Evolutionary conservation across 2,888 invertebrate species (phyloP), one percentile per base, ranked within the genome.

Genomic region (Zhuqinia jingwanae): DNA sequence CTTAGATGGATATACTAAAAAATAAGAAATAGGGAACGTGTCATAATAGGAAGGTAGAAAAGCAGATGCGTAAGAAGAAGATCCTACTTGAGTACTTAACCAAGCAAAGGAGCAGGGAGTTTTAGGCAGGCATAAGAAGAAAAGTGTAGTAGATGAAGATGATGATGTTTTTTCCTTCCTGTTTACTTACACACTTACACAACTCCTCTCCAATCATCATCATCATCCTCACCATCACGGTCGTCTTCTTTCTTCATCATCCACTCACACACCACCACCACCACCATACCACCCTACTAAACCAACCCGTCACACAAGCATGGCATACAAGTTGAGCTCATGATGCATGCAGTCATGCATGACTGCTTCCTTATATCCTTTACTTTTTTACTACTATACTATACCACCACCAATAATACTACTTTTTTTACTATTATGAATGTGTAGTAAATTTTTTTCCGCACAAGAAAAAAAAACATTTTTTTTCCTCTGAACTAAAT

Each of bases 171-270:
- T 65, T 80, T 80, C 58, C 77, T 77, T 77, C 79, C 68, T 80
- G 79, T 68, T 80, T 80, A 80, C 79, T 68, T 22, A 22, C 58
- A 22, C 17, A 17, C 76, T 76, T 76, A 22, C 75, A 53, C 53
- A 27, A 56, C 78, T 78, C 47, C 63, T 47, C 78, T 78, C 27
- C 79, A 65, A 80, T 80, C 65, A 80, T 53, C 53, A 80, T 68
- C 30, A 73, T 25, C 25, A 60, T 17, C 56, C 20, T 56, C 22
- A 13, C n/a, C 76, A 75, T 76, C 56, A 30, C 47, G 25, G 20
- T 58, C 76, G n/a, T 58, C 36, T 27, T 75, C 30, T 75, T 56
- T 76, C 56, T 6, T 73, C 73, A 73, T 73, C 73, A 45, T 50
- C 20, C 68, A 42, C 20, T 68, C 65, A 65, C 17, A 20, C 36